A percentile compares a stretch with the other conserved stretches of the same genome.
These are phyloP conservation scores for Melanchra persicariae DNA, from an alignment of 2,888 invertebrate genomes.

Conservation along the genomic window DNA sequence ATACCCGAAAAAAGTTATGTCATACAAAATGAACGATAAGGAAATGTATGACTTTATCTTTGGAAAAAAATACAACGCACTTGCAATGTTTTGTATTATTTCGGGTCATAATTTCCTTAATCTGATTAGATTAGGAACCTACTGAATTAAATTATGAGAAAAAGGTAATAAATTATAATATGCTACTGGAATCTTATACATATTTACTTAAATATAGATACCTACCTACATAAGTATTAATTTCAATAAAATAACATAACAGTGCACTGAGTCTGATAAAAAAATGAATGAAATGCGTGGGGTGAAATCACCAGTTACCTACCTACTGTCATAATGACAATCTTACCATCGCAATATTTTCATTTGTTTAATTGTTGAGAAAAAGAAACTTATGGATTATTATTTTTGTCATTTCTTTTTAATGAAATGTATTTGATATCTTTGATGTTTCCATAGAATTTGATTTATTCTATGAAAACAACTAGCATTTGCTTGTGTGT, in stretches of 20 bases:
- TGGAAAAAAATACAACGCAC: constrained; percentile 17
- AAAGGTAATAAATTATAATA: background rate
- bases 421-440: no score
- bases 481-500: no score
- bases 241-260: no score
- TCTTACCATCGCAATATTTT: background rate
- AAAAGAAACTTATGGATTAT: no score
- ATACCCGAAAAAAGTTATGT: constrained; percentile 23
- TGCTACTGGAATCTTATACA: background rate
- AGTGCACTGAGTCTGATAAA: background rate
- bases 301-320: constrained; percentile 25
- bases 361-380: background rate
- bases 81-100: constrained; percentile 5
- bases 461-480: background rate
- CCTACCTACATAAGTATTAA: no score
- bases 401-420: no score
- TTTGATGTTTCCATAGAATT: background rate
- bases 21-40: constrained; percentile 24
- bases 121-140: background rate
- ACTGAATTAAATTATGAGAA: background rate
- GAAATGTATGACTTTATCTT: background rate
- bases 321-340: background rate
- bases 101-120: constrained; percentile 1
- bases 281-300: background rate
- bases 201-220: no score